Conservation (phyloP, 2,113 vertebrate species). For the Daphoenositta chrysoptera region DNA sequence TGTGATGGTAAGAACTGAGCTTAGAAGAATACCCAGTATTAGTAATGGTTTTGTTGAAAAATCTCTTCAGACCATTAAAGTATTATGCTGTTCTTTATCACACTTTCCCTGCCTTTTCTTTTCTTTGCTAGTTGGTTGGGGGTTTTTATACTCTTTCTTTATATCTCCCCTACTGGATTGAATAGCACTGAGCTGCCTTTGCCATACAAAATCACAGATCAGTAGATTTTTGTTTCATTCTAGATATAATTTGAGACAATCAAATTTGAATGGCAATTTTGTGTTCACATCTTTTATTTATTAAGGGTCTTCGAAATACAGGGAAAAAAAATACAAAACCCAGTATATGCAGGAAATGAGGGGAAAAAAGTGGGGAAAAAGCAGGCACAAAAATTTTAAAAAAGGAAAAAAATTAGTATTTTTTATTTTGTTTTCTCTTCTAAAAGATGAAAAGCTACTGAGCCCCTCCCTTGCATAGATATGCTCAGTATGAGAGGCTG, state of each 20-base stretch:
- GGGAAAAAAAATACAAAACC: slow-evolving; percentile 19
- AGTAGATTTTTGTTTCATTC: slow-evolving; percentile 67
- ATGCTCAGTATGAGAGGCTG: background rate
- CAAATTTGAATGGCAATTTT: slow-evolving; percentile 72
- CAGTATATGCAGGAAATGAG: slow-evolving; percentile 11
- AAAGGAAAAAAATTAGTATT: background rate
- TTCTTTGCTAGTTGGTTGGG: background rate
- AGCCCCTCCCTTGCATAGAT: background rate
- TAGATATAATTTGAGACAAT: slow-evolving; percentile 70
- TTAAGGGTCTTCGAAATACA: slow-evolving; percentile 61
- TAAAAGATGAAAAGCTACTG: background rate
- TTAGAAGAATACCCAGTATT: slow-evolving; percentile 17
- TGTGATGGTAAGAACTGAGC: slow-evolving; percentile 14
- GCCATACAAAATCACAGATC: slow-evolving; percentile 60
- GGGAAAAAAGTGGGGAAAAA: background rate
- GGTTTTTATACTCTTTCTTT: slow-evolving; percentile 37
- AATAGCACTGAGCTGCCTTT: slow-evolving; percentile 61
- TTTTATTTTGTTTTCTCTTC: background rate
- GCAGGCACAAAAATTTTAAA: background rate
- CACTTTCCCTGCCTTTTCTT: slow-evolving; percentile 16
- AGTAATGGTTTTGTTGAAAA: slow-evolving; percentile 34
- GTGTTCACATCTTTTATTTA: slow-evolving; percentile 75
- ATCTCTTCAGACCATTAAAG: slow-evolving; percentile 41
- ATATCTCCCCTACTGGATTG: slow-evolving; percentile 48
- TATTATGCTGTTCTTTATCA: slow-evolving; percentile 58